Evolutionary conservation across 1,140 invertebrate genomes (phyloP), one percentile per base, ranked within the genome.

Genomic region (Hyles vespertilio): DNA sequence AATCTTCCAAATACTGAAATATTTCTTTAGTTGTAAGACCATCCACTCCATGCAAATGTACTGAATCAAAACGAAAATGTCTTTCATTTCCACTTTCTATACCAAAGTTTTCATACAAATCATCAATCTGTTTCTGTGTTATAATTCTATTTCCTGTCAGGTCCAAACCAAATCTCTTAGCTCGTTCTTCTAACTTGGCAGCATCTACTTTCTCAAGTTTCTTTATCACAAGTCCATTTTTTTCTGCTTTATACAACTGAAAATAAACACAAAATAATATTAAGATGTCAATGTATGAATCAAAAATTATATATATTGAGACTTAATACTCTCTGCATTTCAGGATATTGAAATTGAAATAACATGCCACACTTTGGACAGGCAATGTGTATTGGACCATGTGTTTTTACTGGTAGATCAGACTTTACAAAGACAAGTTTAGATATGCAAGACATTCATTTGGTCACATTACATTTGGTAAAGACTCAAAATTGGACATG

Each of bases 11-110:
- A 83, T 96, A 96, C 65, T 92, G 91, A 74, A 96, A 94, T 33
- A 96, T 91, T 84, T 96, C 94, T 80, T 93, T 91, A 34, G 93
- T 95, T 63, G 89, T 93, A 90, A 96, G 92, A 10, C 95, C 91
- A 70, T 95, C 90, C 2, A 93, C 93, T 34, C 95, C 95, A 77
- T 92, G 86, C 68, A 96, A 90, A 79, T 96, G 94, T 47, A 97
- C 80, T 12, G 93, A 91, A 86, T 95, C 93, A 65, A 94, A 89
- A 65, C 95, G 89, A 73, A 93, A 79, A 81, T 92, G 89, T 82
- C 92, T 91, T 69, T 94, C 91, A 84, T 91, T 92, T 43, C 91
- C 89, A 71, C 89, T 84, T 68, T 80, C 89, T 68, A 93, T 92
- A 11, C 91, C 94, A 90, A 92, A 92, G 81, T 93, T 93, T 58